phyloP scores from a whole-genome alignment of 2,113 vertebrate genomes.

The Raja brachyura region DNA sequence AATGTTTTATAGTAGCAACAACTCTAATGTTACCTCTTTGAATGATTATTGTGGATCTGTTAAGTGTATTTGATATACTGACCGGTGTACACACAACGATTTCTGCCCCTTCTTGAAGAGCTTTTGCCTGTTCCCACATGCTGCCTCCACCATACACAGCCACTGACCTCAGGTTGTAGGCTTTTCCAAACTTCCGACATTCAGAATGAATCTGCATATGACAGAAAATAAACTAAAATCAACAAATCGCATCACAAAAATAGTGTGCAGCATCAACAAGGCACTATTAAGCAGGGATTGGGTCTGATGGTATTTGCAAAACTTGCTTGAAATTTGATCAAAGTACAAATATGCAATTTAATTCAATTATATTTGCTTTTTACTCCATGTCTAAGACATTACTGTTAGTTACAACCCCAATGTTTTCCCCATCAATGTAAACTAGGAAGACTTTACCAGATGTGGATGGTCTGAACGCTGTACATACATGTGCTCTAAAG shows the following conservation, averaged over 20 bases:
- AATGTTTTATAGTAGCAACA: neutral
- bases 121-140: slow-evolving; percentile 99
- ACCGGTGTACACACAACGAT: slow-evolving; percentile 98
- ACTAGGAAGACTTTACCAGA: neutral
- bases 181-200: slow-evolving; percentile 96
- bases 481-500: neutral
- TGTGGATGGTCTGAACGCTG: neutral
- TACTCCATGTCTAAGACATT: neutral
- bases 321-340: neutral
- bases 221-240: neutral
- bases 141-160: slow-evolving; percentile 96
- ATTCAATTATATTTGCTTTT: neutral
- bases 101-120: slow-evolving; percentile 95
- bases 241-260: neutral
- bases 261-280: neutral
- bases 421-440: neutral
- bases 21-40: neutral
- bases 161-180: slow-evolving; percentile 88
- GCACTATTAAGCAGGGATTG: neutral
- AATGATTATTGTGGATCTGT: neutral
- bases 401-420: neutral
- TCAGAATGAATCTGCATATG: slow-evolving; percentile 81
- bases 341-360: neutral
- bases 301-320: neutral
- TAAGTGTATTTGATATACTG: slow-evolving; percentile 48